Evolutionary conservation across 2,888 invertebrate genomes (phyloP), one percentile per base, ranked within the genome.

Genomic region (Ephialtes manifestator): DNA sequence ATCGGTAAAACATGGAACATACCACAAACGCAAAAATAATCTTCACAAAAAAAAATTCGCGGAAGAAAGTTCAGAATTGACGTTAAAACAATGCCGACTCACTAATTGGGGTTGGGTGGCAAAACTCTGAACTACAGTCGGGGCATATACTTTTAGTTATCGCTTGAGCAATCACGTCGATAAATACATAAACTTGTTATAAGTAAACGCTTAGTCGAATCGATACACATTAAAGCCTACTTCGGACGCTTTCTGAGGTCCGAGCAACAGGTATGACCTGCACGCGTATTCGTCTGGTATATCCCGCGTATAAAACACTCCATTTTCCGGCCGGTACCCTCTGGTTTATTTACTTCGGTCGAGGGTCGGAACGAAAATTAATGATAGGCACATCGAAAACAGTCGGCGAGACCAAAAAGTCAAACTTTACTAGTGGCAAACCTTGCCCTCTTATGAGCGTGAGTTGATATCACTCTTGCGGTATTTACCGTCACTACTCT

Each of bases 191-290:
- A 55, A 55, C 24, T 20, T 20, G 20, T 55, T 55, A 20, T 55
- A 11, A 55, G 20, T 58, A 2, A 7, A 28, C 15, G 28, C 28
- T 28, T 0, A 7, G 3, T 4, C 18, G 4, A 1, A n/a, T 1
- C 5, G n/a, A 7, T n/a, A 51, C 1, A 18, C 0, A 15, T 5
- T 18, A 18, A 51, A 51, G n/a, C 7, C 1, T 7, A 18, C 4
- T 1, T 5, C n/a, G 5, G 28, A 24, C 13, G 58, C 28, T 58
- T 58, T 28, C 58, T 20, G 11, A 55, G 53, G 53, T 55, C 58
- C 15, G 28, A 58, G 58, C 58, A 58, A 58, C 58, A 58, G 58
- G 58, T 58, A 58, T 28, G 58, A 55, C 55, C 55, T 20, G 55
- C 55, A 55, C n/a, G 28, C 13, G 13, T 58, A 58, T 28, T 28